These are phyloP conservation scores for Echeneis naucrates DNA, from an alignment of 2,797 vertebrate species.

Conservation along the genomic window DNA sequence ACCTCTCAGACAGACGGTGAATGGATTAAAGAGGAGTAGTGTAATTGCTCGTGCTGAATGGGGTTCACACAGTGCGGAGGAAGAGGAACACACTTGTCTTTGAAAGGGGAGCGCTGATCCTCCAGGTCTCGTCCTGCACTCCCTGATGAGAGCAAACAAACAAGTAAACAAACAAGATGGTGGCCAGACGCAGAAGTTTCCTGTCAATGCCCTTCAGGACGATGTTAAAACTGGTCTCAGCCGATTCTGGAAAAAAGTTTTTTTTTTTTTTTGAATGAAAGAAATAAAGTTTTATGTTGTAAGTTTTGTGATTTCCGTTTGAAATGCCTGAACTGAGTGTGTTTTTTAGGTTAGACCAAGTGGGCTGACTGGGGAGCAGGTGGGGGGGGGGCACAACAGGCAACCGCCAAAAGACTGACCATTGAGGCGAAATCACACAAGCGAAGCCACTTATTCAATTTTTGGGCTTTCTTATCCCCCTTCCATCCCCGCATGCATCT, in stretches of 20 bases:
- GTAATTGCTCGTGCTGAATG: slow-evolving; percentile 68
- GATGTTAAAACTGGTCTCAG: background rate
- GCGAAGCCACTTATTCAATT: slow-evolving; percentile 73
- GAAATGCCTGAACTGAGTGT: background rate
- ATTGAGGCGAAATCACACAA: slow-evolving; percentile 74
- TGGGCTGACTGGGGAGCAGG: slow-evolving; percentile 29
- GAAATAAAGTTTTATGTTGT: background rate
- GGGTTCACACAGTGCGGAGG: slow-evolving; percentile 24
- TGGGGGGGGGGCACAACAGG: slow-evolving; percentile 3
- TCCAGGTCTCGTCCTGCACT: slow-evolving; percentile 51
- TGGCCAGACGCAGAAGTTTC: background rate
- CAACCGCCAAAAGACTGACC: slow-evolving; percentile 64
- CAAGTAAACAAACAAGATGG: slow-evolving; percentile 70
- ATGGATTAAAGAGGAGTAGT: slow-evolving; percentile 61
- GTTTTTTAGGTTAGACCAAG: slow-evolving; percentile 23
- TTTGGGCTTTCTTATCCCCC: slow-evolving; percentile 68
- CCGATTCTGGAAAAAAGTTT: background rate
- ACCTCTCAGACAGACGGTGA: slow-evolving; percentile 57
- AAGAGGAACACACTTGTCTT: slow-evolving; percentile 65
- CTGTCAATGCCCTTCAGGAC: background rate
- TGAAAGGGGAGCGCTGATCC: slow-evolving; percentile 55
- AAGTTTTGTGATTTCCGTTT: slow-evolving; percentile 6
- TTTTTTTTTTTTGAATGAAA: background rate
- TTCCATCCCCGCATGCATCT: slow-evolving; percentile 70
- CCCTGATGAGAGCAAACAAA: slow-evolving; percentile 63